phyloP scores from a whole-genome alignment of 1,140 invertebrate species.

The Atta texana region DNA sequence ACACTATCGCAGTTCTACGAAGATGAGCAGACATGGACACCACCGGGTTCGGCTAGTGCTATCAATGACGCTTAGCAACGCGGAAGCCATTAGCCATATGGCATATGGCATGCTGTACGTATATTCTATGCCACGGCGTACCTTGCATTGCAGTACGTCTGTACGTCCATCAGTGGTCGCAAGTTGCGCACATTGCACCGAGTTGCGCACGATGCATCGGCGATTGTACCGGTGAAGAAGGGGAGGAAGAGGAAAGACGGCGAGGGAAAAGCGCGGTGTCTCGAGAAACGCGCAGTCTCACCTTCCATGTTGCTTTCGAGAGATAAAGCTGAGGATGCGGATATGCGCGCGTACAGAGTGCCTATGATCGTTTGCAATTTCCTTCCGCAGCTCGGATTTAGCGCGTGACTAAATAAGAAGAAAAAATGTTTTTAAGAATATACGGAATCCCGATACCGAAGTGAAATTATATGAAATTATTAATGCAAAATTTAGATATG shows the following conservation, averaged over 20 bases:
- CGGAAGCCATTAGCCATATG: slow-evolving; percentile 81
- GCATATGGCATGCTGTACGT: slow-evolving; percentile 79
- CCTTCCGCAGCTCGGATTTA: not conserved
- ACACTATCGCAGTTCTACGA: slow-evolving; percentile 50
- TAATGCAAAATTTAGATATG: no score
- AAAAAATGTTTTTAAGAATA: not conserved
- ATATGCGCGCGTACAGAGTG: not conserved
- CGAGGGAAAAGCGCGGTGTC: slow-evolving; percentile 43
- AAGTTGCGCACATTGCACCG: no score
- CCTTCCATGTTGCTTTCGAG: slow-evolving; percentile 56
- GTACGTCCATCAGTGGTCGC: slow-evolving; percentile 57
- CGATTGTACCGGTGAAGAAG: slow-evolving; percentile 25
- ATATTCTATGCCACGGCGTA: slow-evolving; percentile 22
- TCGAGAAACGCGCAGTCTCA: slow-evolving; percentile 50
- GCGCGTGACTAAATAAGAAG: not conserved
- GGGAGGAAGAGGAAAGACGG: slow-evolving; percentile 38
- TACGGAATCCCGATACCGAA: not conserved
- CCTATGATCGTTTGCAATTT: slow-evolving; percentile 28
- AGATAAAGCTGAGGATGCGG: slow-evolving; percentile 52
- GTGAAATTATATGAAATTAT: not conserved
- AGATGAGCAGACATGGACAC: slow-evolving; percentile 57
- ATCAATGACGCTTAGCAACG: slow-evolving; percentile 68
- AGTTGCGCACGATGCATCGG: slow-evolving; percentile 15
- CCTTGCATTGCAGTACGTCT: slow-evolving; percentile 47
- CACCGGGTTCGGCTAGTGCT: slow-evolving; percentile 62